Evolutionary conservation across 1,140 invertebrate genomes (phyloP), one percentile per base, ranked within the genome.

Genomic region (Brachionus rubens): DNA sequence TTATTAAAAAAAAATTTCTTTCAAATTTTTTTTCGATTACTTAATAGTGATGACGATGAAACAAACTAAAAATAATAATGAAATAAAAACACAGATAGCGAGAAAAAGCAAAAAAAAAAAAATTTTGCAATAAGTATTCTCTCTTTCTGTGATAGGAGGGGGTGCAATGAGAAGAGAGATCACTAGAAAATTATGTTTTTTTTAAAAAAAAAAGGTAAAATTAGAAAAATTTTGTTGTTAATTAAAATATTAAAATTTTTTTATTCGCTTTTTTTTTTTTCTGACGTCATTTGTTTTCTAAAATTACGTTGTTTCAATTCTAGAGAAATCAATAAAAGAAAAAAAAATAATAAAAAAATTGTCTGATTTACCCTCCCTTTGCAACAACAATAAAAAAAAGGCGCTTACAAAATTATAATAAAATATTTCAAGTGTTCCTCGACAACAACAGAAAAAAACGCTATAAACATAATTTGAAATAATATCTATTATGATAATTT

Each of bases 171-270:
- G 28, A 54, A 54, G 26, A 10, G 9, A 10, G 9, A 14, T 26
- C 9, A 30, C n/a, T n/a, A n/a, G 28, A 5, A 59, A 59, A 59
- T 59, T 59, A 59, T 59, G 54, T 16, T 59, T 59, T 59, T 52
- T 54, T 54, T 54, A 28, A 3, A n/a, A 10, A 12, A 48, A 48
- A 59, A 59, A 59, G 54, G 54, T 59, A 59, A 40, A 59, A 33
- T 59, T n/a, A n/a, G n/a, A n/a, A n/a, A n/a, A n/a, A n/a, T n/a
- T n/a, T n/a, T n/a, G 24, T 65, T 46, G 9, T 14, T 65, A 65
- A 65, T 65, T 65, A 65, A 43, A 65, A 65, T 65, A 65, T 65
- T 65, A 65, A 65, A 65, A 65, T 65, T 43, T 43, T 65, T 65
- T 12, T 41, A 33, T 19, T 65, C 43, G 16, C 43, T 26, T 9